A percentile compares a stretch with the other conserved stretches of the same genome.
Evolutionary conservation across 2,888 invertebrate species (phyloP).

Genomic region (Acleris holmiana): DNA sequence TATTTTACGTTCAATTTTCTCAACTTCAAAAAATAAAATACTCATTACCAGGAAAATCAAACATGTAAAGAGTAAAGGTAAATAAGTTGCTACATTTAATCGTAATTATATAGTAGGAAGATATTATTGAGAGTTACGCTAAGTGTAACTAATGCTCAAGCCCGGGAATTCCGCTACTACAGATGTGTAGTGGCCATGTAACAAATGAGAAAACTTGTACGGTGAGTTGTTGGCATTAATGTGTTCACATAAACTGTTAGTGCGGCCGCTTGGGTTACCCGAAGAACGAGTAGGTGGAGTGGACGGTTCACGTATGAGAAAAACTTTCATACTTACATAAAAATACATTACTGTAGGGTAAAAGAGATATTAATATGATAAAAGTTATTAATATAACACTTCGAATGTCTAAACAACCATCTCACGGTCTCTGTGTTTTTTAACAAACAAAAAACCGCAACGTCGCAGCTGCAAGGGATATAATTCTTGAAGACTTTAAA

Average conservation of each 20-base stretch:
- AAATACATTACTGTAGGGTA: no score
- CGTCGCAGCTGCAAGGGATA: neutral
- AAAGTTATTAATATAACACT: no score
- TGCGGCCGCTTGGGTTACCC: constrained; percentile 11
- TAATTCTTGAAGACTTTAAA: neutral
- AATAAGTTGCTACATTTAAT: neutral
- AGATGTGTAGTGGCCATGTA: constrained; percentile 26
- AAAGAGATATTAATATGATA: no score
- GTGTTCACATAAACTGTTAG: constrained; percentile 36
- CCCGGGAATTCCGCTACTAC: constrained; percentile 5
- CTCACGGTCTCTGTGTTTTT: no score
- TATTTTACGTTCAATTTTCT: neutral
- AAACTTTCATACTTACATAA: no score
- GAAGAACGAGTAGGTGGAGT: constrained; percentile 1
- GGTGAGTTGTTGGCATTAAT: constrained; percentile 34
- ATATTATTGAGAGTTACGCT: neutral
- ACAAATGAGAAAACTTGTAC: constrained; percentile 36
- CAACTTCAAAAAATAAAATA: neutral
- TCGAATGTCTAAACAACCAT: no score
- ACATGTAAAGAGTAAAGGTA: no score
- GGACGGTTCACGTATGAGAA: neutral
- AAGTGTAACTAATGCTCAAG: neutral
- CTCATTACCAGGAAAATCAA: no score
- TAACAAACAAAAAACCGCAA: no score
- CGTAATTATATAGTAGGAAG: neutral